phyloP scores from a whole-genome alignment of 2,113 vertebrate genomes.

The Zosterops japonicus region DNA sequence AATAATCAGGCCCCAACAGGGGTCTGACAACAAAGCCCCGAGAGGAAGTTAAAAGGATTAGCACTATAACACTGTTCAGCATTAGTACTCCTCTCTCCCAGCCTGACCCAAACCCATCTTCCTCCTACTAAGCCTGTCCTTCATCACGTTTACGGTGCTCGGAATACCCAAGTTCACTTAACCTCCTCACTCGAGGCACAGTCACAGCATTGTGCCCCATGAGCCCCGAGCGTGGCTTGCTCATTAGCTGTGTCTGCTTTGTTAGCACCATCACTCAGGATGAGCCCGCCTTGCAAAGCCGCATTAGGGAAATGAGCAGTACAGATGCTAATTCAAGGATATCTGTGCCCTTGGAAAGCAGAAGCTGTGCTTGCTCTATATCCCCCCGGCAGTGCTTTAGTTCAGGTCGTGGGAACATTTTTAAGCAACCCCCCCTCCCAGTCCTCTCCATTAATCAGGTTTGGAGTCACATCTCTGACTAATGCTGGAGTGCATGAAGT shows the following conservation, averaged over 20 bases:
- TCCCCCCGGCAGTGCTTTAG: background rate
- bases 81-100: background rate
- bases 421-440: background rate
- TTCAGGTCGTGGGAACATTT: background rate
- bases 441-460: background rate
- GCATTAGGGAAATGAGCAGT: background rate
- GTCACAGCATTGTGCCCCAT: background rate
- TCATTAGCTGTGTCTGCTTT: background rate
- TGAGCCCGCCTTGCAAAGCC: background rate
- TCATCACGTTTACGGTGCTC: background rate
- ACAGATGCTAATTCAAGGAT: conserved; percentile 6
- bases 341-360: background rate
- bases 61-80: background rate
- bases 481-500: background rate
- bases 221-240: background rate
- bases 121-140: background rate
- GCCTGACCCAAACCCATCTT: background rate
- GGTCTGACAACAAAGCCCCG: conserved; percentile 10
- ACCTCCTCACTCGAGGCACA: background rate
- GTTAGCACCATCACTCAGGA: background rate
- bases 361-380: background rate
- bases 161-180: background rate
- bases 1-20: background rate
- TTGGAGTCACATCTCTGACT: background rate
- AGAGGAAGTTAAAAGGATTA: conserved; percentile 49